Base-by-base conservation (phyloP, 1,140 invertebrate species). In the Drosophila saltans region DNA sequence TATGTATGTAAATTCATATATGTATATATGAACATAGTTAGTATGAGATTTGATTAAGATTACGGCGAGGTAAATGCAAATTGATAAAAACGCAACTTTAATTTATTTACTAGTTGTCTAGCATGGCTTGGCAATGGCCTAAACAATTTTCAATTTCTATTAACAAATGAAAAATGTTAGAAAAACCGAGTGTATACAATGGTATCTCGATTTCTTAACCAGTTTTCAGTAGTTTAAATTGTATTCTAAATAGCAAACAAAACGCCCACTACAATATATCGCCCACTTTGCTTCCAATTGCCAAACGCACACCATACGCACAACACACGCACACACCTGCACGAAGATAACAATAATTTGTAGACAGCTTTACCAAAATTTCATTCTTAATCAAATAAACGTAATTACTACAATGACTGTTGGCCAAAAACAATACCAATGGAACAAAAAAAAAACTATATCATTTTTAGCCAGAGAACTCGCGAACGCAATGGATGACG, bases 351-450 rank as follows among this genome's bases (percentile, higher is more conserved):
- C 67, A 66, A 64, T 40, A 70, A 69, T 56, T 65, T 66, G 45
- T 36, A 33, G 39, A 55, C 30, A 9, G 52, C 11, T 59, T 45
- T 66, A 69, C 39, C 55, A 70, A 75, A 82, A 69, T 76, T 52
- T 78, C 80, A 80, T 80, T 83, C 83, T 76, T 88, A 73, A 78
- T 77, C 64, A 78, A 85, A 69, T 70, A 78, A 78, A 33, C 78
- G 82, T 70, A 76, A 80, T 69, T 63, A 59, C 63, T 63, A 59
- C 63, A 78, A 78, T 68, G 69, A 68, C 69, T 64, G 33, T 81
- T 81, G 75, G 82, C 75, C 75, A 75, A 75, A 67, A 62, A 82
- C 65, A 65, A 67, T 65, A 41, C 66, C 56, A 21, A 36, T 16
- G 6, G 33, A 36, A 7, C 2, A 30, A 36, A 36, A 36, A 63